Conservation (phyloP, 2,888 invertebrate genomes). For the Carcina quercana region DNA sequence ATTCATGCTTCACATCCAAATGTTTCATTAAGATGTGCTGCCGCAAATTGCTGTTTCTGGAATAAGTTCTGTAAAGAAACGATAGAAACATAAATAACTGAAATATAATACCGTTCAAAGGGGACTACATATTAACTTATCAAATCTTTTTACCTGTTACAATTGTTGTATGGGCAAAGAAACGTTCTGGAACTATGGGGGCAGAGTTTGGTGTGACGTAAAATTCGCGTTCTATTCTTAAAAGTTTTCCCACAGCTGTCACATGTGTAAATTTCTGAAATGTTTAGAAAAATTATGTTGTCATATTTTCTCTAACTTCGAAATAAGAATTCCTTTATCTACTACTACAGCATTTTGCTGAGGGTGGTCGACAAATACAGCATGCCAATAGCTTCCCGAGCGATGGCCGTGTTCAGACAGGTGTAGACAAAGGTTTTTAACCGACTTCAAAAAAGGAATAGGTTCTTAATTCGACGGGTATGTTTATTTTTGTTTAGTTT, state of each 20-base stretch:
- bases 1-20: conserved; percentile 57
- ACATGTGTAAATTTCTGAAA: conserved; percentile 57
- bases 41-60: conserved; percentile 69
- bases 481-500: too few relatives aligned
- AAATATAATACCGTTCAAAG: not conserved
- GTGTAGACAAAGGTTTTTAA: too few relatives aligned
- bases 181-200: conserved; percentile 35
- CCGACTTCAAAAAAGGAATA: too few relatives aligned
- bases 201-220: conserved; percentile 49
- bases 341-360: too few relatives aligned
- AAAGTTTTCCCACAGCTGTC: conserved; percentile 52
- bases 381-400: too few relatives aligned
- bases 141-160: conserved; percentile 37
- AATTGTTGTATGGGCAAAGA: conserved; percentile 46
- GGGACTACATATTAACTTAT: not conserved
- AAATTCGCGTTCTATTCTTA: conserved; percentile 44
- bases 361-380: too few relatives aligned
- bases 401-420: too few relatives aligned
- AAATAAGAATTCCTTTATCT: too few relatives aligned
- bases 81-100: conserved; percentile 1
- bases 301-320: too few relatives aligned
- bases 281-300: too few relatives aligned
- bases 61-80: conserved; percentile 53
- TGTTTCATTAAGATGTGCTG: conserved; percentile 71
- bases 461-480: too few relatives aligned